Evolutionary conservation across 64 coral and sea anemone species (phyloP).

Genomic region (Actinia tenebrosa): DNA sequence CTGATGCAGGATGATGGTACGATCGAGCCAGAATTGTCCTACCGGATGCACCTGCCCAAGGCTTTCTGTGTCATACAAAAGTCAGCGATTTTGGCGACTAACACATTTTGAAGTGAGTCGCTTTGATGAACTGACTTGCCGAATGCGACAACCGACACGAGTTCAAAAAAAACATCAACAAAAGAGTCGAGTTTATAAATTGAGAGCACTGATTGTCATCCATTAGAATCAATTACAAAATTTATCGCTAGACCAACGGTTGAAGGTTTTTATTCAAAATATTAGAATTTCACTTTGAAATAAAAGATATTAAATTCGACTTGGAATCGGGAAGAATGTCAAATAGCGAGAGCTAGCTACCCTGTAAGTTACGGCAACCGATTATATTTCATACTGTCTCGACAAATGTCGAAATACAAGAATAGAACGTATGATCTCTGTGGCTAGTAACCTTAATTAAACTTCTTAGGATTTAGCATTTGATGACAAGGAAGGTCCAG

Average conservation of each 20-base stretch:
- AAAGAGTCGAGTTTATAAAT: neutral
- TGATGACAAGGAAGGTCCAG: neutral
- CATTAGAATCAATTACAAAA: neutral
- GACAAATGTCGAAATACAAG: neutral
- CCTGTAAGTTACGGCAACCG: neutral
- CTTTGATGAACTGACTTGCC: neutral
- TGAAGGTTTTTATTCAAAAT: neutral
- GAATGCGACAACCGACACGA: neutral
- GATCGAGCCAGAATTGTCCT: neutral
- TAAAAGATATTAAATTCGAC: neutral
- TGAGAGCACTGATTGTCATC: neutral
- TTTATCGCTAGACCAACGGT: neutral
- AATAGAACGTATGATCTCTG: neutral
- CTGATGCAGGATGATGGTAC: neutral
- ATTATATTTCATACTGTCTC: neutral
- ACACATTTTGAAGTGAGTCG: neutral
- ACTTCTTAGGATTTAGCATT: slow-evolving; percentile 3
- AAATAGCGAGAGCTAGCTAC: neutral
- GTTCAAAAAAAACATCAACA: neutral
- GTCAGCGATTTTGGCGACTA: neutral
- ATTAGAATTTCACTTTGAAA: neutral
- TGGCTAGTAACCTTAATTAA: neutral
- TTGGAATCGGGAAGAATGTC: neutral
- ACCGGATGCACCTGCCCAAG: slow-evolving; percentile 17
- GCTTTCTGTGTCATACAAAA: neutral